phyloP scores from a whole-genome alignment of 2,113 vertebrate genomes.

The Anhinga rufa region DNA sequence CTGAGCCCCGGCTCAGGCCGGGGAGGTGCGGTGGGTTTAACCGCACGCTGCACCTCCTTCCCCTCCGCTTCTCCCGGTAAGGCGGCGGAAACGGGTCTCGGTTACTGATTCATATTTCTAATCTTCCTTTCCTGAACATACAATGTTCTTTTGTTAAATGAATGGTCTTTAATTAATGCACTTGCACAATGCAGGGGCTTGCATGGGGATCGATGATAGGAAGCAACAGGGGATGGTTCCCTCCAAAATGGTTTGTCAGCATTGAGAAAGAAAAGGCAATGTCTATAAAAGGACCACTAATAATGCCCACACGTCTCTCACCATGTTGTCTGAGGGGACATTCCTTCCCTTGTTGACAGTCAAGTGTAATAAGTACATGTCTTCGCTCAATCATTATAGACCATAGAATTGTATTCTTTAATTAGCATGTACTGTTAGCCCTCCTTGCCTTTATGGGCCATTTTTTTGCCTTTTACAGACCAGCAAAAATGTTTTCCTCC shows the following conservation, averaged over 20 bases:
- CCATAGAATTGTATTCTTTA: constrained; percentile 62
- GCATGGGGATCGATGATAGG: constrained; percentile 59
- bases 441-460: constrained; percentile 1
- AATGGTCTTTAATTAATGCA: constrained; percentile 63
- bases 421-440: constrained; percentile 62
- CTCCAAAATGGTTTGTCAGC: constrained; percentile 63
- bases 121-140: constrained; percentile 42
- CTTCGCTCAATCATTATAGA: constrained; percentile 60
- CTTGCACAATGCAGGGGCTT: constrained; percentile 42
- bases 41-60: neutral
- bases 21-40: neutral
- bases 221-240: constrained; percentile 63
- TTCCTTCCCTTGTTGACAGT: constrained; percentile 60
- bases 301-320: constrained; percentile 74
- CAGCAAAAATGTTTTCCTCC: neutral
- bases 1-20: neutral
- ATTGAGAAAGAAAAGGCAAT: constrained; percentile 55
- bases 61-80: neutral
- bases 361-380: constrained; percentile 67
- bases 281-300: constrained; percentile 59
- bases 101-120: constrained; percentile 45
- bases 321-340: constrained; percentile 64
- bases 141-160: constrained; percentile 48
- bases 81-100: neutral
- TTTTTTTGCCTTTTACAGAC: neutral